These are phyloP conservation scores for Macrobrachium rosenbergii DNA, from an alignment of 1,140 invertebrate genomes.

Conservation along the genomic window DNA sequence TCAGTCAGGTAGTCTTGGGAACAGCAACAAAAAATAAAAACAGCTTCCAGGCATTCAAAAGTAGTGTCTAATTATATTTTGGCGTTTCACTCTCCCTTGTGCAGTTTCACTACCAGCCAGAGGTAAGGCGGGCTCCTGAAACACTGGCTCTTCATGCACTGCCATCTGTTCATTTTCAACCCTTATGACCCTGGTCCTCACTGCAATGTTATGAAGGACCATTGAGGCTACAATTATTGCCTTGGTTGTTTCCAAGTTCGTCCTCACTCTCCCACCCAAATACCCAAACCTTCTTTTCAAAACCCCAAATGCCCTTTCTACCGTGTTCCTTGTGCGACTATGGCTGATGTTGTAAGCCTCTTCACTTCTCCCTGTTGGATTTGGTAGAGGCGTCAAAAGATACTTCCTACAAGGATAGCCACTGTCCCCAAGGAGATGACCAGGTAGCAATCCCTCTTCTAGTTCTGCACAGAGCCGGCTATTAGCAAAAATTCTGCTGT, in stretches of 20 bases:
- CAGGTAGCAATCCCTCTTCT: neutral
- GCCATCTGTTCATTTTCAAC: no score
- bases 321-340: neutral
- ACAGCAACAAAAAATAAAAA: no score
- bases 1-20: no score
- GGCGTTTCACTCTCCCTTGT: no score
- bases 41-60: no score
- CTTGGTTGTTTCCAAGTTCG: conserved; percentile 15
- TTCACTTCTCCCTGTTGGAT: neutral
- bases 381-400: conserved; percentile 6
- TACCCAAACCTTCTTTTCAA: conserved; percentile 9
- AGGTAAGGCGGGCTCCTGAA: no score
- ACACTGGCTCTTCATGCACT: no score
- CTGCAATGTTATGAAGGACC: conserved; percentile 34
- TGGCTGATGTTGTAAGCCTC: neutral
- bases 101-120: no score
- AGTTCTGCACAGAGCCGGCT: neutral
- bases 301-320: conserved; percentile 25
- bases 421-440: conserved; percentile 4
- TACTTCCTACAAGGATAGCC: neutral
- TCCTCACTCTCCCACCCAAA: neutral
- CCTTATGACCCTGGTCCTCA: neutral
- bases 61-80: no score
- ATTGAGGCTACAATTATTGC: conserved; percentile 24
- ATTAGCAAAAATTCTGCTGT: conserved; percentile 14